Base-by-base conservation (phyloP, 1,140 invertebrate species). In the Bombus affinis region DNA sequence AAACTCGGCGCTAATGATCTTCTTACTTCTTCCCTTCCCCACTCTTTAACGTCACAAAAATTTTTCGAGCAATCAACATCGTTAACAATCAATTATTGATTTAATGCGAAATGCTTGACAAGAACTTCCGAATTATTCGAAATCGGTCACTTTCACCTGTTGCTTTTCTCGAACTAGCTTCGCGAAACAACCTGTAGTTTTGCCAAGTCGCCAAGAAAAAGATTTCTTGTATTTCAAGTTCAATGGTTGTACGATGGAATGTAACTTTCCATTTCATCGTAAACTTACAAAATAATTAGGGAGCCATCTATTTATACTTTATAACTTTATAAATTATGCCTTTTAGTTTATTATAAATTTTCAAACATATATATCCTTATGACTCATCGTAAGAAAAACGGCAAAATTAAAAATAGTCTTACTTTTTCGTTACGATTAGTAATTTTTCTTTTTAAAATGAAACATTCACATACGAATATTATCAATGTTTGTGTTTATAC, bases 151-250 rank as follows among this genome's bases (percentile, higher is more conserved):
- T 84, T 84, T 84, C 83, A 84, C 83, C 32, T 6, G 2, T 42
- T 12, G 18, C 3, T 12, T n/a, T 57, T 62, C 28, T 53, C 42
- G 74, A 82, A 83, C 22, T 37, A 39, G 2, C 28, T 37, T 68
- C 42, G 28, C 47, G 44, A 13, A 66, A 25, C 39, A 25, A n/a
- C 32, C 76, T 72, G n/a, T 84, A 72, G 39, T 37, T 66, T 37
- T 59, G 65, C 47, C 37, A 47, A 53, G 32, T 28, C 70, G 39
- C 70, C 37, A 53, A 28, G n/a, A 79, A 53, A 70, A 57, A 84
- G 82, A 79, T 79, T 62, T 84, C 82, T 62, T 35, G 44, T 35
- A 12, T 77, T 66, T 84, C 75, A 84, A 84, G 82, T 71, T 83
- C 75, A 83, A 68, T 13, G 47, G 47, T 66, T 74, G 25, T 35